A percentile compares a stretch with the other conserved stretches of the same genome.
phyloP scores from a whole-genome alignment of 2,113 vertebrate species.

The Colossoma macropomum region DNA sequence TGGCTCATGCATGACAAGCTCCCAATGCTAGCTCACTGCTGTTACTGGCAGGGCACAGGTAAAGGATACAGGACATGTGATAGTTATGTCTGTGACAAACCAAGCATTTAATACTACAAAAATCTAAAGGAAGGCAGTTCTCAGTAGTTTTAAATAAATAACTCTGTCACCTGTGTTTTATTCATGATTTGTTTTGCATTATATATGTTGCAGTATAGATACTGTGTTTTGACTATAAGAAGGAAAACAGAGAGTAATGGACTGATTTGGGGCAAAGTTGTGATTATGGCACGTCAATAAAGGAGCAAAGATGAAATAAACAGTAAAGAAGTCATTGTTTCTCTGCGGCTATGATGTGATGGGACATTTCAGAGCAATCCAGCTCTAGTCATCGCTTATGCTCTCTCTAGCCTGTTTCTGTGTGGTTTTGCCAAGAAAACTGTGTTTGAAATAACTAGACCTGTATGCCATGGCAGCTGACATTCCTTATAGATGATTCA shows the following conservation, averaged over 20 bases:
- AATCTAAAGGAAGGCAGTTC: background rate
- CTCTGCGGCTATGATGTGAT: background rate
- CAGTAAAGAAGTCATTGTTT: background rate
- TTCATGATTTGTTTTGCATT: background rate
- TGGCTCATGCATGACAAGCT: background rate
- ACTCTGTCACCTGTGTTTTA: background rate
- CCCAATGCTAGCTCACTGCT: constrained; percentile 22
- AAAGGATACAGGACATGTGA: constrained; percentile 23
- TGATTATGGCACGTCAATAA: background rate
- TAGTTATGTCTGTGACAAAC: constrained; percentile 36
- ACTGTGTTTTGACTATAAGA: background rate
- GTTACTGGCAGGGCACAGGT: constrained; percentile 19
- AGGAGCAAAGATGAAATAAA: background rate
- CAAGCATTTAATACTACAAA: constrained; percentile 15
- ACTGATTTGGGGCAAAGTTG: background rate
- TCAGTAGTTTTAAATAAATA: background rate
- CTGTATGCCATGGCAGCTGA: background rate
- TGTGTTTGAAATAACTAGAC: background rate
- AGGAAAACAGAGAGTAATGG: background rate
- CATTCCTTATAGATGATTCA: constrained; percentile 27
- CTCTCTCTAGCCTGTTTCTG: background rate
- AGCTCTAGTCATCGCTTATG: background rate
- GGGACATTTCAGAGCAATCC: background rate
- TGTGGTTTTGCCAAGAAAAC: no score
- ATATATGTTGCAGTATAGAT: background rate